phyloP scores from a whole-genome alignment of 1,140 invertebrate genomes.

The Fopius arisanus region DNA sequence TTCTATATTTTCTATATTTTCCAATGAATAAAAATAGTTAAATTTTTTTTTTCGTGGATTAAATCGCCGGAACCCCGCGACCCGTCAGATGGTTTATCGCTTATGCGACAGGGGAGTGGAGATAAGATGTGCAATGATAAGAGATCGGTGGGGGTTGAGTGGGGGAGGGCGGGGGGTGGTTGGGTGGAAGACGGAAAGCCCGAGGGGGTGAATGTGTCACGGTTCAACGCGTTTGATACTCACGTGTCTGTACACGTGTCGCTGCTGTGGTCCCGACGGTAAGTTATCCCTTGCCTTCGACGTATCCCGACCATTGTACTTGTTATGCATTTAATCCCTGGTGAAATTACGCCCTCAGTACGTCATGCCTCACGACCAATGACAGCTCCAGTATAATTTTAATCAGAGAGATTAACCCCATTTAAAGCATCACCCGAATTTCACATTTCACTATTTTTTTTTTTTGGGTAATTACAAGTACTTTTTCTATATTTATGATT shows the following conservation, averaged over 20 bases:
- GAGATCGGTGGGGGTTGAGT: background rate
- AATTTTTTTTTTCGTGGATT: too few species aligned
- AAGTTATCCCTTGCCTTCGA: slow-evolving; percentile 16
- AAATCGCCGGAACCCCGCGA: background rate
- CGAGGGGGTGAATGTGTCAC: slow-evolving; percentile 49
- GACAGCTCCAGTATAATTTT: background rate
- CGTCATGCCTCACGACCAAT: background rate
- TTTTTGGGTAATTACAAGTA: too few species aligned
- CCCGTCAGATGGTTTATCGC: background rate
- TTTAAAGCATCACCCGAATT: too few species aligned
- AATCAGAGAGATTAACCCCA: background rate
- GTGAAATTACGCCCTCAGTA: slow-evolving; percentile 23
- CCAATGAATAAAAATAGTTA: too few species aligned
- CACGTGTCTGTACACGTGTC: slow-evolving; percentile 53
- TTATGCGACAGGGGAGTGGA: background rate
- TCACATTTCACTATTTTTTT: too few species aligned
- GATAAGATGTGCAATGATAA: slow-evolving; percentile 5
- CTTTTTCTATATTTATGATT: too few species aligned
- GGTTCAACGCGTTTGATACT: slow-evolving; percentile 56
- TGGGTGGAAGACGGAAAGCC: slow-evolving; percentile 23
- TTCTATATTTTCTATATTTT: too few species aligned
- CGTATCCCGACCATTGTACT: background rate
- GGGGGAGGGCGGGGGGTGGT: slow-evolving; percentile 5
- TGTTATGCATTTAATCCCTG: slow-evolving; percentile 16
- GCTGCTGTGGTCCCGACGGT: slow-evolving; percentile 29